phyloP scores from a whole-genome alignment of 2,113 vertebrate species.

The Corynorhinus townsendii region DNA sequence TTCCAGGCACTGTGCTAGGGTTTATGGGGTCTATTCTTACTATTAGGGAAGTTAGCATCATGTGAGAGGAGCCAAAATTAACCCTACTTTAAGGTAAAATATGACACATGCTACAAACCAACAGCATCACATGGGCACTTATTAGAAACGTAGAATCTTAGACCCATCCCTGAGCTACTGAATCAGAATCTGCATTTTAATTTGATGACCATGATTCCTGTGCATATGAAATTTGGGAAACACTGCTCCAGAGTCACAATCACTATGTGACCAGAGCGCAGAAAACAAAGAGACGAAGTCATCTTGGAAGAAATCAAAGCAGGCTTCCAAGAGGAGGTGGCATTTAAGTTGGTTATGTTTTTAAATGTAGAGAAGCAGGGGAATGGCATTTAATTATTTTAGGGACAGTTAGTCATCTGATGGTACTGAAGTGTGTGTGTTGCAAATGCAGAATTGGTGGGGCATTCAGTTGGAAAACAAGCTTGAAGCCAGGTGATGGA shows the following conservation, averaged over 20 bases:
- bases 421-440: neutral
- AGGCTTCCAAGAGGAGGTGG: neutral
- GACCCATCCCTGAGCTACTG: neutral
- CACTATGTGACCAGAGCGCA: neutral
- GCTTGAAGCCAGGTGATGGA: neutral
- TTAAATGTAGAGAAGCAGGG: neutral
- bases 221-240: neutral
- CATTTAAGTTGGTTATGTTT: neutral
- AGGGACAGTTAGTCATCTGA: neutral
- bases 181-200: neutral
- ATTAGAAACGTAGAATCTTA: neutral
- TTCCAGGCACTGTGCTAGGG: neutral
- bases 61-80: neutral
- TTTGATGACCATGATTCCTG: neutral
- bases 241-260: neutral
- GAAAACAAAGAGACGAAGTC: neutral
- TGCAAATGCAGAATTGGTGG: neutral
- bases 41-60: neutral
- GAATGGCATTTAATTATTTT: neutral
- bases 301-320: neutral
- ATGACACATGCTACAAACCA: rapidly evolving
- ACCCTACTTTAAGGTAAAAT: neutral
- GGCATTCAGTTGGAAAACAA: neutral
- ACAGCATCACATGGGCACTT: neutral
- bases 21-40: neutral